Base-by-base conservation (phyloP, 2,888 invertebrate species). In the Sminthurides aquaticus region DNA sequence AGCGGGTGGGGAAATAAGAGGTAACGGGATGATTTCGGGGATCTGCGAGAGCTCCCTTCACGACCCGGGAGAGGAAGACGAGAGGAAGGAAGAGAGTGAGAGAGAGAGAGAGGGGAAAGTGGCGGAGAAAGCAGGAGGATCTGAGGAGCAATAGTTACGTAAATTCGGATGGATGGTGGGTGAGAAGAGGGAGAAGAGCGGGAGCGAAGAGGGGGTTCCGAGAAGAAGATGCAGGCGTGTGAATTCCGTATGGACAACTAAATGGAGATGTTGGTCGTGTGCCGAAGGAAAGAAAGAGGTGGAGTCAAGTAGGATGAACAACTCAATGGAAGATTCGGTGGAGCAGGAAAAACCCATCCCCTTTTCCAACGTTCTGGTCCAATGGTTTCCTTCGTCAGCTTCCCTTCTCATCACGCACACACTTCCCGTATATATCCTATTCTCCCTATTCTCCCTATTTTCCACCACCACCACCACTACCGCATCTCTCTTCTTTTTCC, bases 341-440 rank as follows among this genome's bases (percentile, higher is more conserved):
- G 63, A 57, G 63, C 63, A 63, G 57, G 54, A 57, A 63, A 56
- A 63, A 63, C 58, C 58, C 62, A 60, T 60, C 62, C 65, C 63
- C 67, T 67, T 63, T 66, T 58, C 57, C 62, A 63, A 56, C 58
- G 69, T 67, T 69, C 67, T 67, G 65, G 59, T 67, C 69, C 69
- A 69, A 67, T 69, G 69, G 65, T 63, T 64, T 67, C 57, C 64
- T 64, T 59, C 59, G 66, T 65, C 68, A 69, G 66, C 66, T 69
- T 68, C 68, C 68, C 68, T 68, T 66, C 66, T 68, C 68, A 62
- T 61, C 55, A 62, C 68, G 59, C 62, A 57, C 68, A 60, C 61
- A 56, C 54, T 60, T 26, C 56, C 52, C 58, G 57, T 29, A 49
- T 54, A 54, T 57, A 54, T 60, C 62, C 60, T 26, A 43, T 52